Evolutionary conservation across 2,888 invertebrate genomes (phyloP).

Genomic region (Conops quadrifasciatus): DNA sequence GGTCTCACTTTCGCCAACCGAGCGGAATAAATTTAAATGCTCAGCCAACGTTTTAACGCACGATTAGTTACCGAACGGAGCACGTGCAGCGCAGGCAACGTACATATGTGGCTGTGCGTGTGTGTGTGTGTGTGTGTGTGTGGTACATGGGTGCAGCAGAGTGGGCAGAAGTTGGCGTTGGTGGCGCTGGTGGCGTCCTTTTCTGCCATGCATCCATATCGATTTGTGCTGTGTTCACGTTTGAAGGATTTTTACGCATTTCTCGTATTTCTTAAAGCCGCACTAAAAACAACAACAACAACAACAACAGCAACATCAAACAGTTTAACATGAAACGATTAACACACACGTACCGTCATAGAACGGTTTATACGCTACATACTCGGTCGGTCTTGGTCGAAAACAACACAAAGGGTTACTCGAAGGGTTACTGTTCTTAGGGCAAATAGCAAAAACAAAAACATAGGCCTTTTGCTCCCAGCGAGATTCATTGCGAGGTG

Average conservation of each 20-base stretch:
- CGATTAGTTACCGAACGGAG: constrained; percentile 12
- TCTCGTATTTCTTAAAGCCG: constrained; percentile 20
- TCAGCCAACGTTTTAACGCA: constrained; percentile 30
- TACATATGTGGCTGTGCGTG: neutral
- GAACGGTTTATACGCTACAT: neutral
- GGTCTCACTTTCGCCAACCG: constrained; percentile 3
- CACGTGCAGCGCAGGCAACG: neutral
- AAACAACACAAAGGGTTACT: too few species aligned
- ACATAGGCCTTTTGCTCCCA: too few species aligned
- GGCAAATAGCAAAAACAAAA: too few species aligned
- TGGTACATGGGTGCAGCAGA: too few species aligned
- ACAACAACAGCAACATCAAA: neutral
- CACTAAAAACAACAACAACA: neutral
- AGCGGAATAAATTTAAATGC: constrained; percentile 15
- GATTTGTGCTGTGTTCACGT: constrained; percentile 18
- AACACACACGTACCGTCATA: neutral
- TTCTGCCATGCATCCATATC: constrained; percentile 9
- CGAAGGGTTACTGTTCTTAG: too few species aligned
- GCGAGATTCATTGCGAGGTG: too few species aligned
- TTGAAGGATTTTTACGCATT: constrained; percentile 18
- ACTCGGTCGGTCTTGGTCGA: too few species aligned
- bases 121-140: constrained; percentile 6
- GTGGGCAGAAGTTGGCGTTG: too few species aligned
- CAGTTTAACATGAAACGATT: neutral
- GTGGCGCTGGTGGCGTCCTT: too few species aligned